Percentiles rank a stretch among this genome's conserved stretches.
Conservation (phyloP, 2,797 vertebrate species). For the Myripristis jacobus region DNA sequence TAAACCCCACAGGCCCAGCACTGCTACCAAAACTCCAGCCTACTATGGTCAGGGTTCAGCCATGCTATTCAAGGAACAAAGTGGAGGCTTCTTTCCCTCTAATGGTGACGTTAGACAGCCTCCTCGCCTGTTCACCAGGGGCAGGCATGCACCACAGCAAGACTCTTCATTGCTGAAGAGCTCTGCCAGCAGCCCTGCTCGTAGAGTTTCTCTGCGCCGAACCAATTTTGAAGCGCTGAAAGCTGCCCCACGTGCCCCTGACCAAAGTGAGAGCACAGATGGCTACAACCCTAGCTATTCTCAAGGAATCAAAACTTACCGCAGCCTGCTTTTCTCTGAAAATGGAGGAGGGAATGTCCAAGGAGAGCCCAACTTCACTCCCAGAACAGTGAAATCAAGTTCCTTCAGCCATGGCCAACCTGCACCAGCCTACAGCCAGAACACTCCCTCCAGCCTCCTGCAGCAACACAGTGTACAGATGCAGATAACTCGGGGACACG, state of each 20-base stretch:
- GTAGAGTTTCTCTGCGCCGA: neutral
- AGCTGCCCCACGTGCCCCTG: neutral
- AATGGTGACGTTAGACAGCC: neutral
- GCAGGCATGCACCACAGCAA: neutral
- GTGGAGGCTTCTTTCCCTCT: neutral
- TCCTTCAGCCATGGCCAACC: neutral
- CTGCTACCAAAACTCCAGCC: neutral
- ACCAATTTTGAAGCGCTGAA: neutral
- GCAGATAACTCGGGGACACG: neutral
- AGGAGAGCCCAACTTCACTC: neutral
- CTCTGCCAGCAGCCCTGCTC: conserved; percentile 31
- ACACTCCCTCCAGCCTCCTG: neutral
- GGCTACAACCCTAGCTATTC: fast-evolving
- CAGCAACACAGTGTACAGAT: neutral
- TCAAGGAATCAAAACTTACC: neutral
- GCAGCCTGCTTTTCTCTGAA: fast-evolving
- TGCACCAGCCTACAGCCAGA: neutral
- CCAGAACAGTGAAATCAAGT: neutral
- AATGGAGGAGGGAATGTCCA: neutral
- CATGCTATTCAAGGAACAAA: neutral
- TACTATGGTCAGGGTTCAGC: neutral
- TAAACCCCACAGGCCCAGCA: neutral
- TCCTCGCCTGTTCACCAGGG: neutral
- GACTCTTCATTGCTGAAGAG: too few species aligned
- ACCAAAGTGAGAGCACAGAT: neutral